phyloP scores from a whole-genome alignment of 2,888 invertebrate species.

The Leptura quadrifasciata region DNA sequence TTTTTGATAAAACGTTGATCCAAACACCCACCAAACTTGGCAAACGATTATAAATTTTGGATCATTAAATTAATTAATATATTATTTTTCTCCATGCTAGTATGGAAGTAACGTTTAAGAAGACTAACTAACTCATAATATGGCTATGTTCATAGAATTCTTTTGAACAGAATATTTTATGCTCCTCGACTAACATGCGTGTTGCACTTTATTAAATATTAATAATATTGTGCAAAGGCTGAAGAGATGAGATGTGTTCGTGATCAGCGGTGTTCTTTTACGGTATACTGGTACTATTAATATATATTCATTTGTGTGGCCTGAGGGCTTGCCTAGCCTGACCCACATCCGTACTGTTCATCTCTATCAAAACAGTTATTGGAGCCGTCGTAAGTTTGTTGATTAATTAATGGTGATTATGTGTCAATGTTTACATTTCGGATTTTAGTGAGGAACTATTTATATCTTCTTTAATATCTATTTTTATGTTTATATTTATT shows the following conservation, averaged over 20 bases:
- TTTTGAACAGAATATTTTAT: neutral
- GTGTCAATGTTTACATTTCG: slow-evolving; percentile 32
- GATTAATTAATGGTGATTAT: slow-evolving; percentile 17
- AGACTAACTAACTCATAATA: too few relatives aligned
- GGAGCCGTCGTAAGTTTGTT: slow-evolving; percentile 27
- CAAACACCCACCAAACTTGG: too few relatives aligned
- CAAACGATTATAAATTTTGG: too few relatives aligned
- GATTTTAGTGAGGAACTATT: neutral
- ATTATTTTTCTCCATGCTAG: too few relatives aligned
- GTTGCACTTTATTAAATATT: neutral
- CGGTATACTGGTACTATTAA: slow-evolving; percentile 55
- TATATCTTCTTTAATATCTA: neutral
- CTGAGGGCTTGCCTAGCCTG: slow-evolving; percentile 52
- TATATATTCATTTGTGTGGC: slow-evolving; percentile 53
- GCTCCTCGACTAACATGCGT: neutral
- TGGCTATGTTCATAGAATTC: too few relatives aligned
- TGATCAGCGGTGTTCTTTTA: slow-evolving; percentile 47
- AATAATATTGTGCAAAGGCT: slow-evolving; percentile 10
- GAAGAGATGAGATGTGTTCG: slow-evolving; percentile 27
- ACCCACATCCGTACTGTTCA: slow-evolving; percentile 53
- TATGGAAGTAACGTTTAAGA: too few relatives aligned
- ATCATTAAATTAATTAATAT: too few relatives aligned
- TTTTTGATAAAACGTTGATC: too few relatives aligned
- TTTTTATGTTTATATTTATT: neutral
- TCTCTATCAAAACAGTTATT: slow-evolving; percentile 43